phyloP scores from a whole-genome alignment of 2,888 invertebrate species.

The Xestia c-nigrum region DNA sequence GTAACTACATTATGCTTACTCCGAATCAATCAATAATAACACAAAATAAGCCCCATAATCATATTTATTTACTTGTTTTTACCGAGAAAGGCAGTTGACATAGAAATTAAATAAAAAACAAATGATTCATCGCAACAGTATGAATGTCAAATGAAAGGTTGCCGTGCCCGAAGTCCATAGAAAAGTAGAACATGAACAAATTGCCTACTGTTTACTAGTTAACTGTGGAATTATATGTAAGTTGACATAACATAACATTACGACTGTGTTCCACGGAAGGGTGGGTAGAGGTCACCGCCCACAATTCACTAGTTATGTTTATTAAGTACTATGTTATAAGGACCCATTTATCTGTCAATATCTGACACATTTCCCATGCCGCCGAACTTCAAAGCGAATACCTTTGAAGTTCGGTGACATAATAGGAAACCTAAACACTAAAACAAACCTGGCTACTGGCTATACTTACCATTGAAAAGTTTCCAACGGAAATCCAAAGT shows the following conservation, averaged over 20 bases:
- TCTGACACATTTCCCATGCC: neutral
- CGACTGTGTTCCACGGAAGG: neutral
- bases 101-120: slow-evolving; percentile 11
- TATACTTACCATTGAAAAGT: neutral
- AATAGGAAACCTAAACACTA: no score
- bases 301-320: neutral
- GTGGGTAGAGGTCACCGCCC: neutral
- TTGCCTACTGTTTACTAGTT: neutral
- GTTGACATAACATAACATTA: neutral
- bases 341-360: neutral
- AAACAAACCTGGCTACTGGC: neutral
- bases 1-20: neutral
- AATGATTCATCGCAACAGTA: slow-evolving; percentile 29
- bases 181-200: neutral
- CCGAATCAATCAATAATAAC: slow-evolving; percentile 4
- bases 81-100: slow-evolving; percentile 26
- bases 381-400: no score
- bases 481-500: neutral
- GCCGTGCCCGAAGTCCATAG: slow-evolving; percentile 16
- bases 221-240: slow-evolving; percentile 19
- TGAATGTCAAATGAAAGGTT: slow-evolving; percentile 17
- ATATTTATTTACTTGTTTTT: slow-evolving; percentile 1
- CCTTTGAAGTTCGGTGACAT: no score
- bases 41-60: neutral
- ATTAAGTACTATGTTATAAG: neutral